Percentiles rank a stretch among this genome's conserved stretches.
These are phyloP conservation scores for Chironomus tentans DNA, from an alignment of 2,888 invertebrate species.

Conservation along the genomic window DNA sequence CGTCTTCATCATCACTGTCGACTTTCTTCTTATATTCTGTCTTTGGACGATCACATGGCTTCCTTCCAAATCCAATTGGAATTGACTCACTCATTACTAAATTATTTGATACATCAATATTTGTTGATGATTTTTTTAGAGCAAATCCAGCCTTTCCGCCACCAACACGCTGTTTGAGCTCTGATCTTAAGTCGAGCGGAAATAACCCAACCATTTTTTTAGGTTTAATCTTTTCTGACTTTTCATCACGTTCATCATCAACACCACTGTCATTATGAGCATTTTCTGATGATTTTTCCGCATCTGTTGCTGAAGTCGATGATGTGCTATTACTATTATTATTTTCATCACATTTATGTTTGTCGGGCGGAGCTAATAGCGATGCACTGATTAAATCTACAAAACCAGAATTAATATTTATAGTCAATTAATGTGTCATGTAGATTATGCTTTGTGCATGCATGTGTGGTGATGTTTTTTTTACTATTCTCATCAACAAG, in stretches of 20 bases:
- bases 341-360: conserved; percentile 17
- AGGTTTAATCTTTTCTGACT: conserved; percentile 7
- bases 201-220: conserved; percentile 19
- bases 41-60: conserved; percentile 1
- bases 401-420: neutral
- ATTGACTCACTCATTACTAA: neutral
- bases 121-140: conserved; percentile 21
- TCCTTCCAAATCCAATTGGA: neutral
- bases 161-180: conserved; percentile 16
- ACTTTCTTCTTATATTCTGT: neutral
- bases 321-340: neutral
- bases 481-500: too few relatives aligned
- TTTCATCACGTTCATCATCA: conserved; percentile 5
- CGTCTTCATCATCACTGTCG: conserved; percentile 1
- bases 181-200: conserved; percentile 13
- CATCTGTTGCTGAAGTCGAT: neutral
- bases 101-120: conserved; percentile 4
- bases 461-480: neutral
- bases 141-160: conserved; percentile 2
- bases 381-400: conserved; percentile 25
- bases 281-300: neutral
- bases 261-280: neutral
- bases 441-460: neutral
- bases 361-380: neutral
- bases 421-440: conserved; percentile 3